Evolutionary conservation across 2,113 vertebrate species (phyloP).

Genomic region (Ibidorhyncha struthersii): DNA sequence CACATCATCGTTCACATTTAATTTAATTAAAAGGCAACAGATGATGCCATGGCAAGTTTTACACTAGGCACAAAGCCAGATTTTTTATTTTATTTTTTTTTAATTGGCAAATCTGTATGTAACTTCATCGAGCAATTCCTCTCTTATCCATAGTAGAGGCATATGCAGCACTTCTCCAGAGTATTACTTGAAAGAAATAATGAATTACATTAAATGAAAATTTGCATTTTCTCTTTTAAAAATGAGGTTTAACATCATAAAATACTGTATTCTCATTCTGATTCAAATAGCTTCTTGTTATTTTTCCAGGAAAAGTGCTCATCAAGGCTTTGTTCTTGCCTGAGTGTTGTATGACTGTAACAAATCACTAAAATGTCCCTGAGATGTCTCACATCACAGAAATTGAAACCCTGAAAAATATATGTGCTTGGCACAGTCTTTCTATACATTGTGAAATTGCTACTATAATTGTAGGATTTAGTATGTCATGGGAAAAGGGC

Average conservation of each 20-base stretch:
- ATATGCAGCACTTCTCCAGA: neutral
- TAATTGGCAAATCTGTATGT: neutral
- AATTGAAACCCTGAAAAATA: slow-evolving; percentile 58
- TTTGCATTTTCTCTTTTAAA: neutral
- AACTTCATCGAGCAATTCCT: neutral
- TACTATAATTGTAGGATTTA: slow-evolving; percentile 12
- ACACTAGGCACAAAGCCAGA: neutral
- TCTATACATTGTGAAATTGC: slow-evolving; percentile 23
- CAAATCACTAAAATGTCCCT: slow-evolving; percentile 63
- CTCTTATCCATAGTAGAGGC: neutral
- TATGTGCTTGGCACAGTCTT: neutral
- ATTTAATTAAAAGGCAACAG: neutral
- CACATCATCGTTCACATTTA: neutral
- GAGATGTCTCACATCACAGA: slow-evolving; percentile 45
- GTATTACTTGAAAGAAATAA: neutral
- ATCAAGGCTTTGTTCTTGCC: slow-evolving; percentile 25
- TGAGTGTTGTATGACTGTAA: slow-evolving; percentile 21
- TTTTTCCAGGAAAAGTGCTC: neutral
- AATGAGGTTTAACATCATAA: neutral
- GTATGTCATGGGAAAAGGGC: neutral
- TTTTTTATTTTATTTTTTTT: neutral
- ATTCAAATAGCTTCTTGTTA: neutral
- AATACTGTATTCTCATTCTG: neutral
- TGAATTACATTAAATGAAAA: neutral
- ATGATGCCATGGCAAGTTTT: neutral